Percentiles rank a stretch among this genome's conserved stretches.
These are phyloP conservation scores for Apeira syringaria DNA, from an alignment of 2,888 invertebrate genomes.

Conservation along the genomic window DNA sequence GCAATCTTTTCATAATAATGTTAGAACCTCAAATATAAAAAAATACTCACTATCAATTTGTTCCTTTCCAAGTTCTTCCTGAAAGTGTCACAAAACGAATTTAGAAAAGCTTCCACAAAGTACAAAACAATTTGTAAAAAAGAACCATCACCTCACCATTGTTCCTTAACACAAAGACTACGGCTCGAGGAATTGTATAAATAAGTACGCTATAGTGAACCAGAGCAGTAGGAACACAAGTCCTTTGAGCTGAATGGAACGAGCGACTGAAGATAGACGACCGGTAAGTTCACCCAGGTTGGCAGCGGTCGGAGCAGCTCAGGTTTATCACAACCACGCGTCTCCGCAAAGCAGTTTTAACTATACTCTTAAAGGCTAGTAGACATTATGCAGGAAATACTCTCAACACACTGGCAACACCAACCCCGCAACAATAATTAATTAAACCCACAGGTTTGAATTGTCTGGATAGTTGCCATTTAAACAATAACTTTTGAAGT, in stretches of 20 bases:
- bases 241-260: slow-evolving; percentile 74
- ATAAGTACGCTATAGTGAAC: slow-evolving; percentile 62
- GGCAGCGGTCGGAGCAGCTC: slow-evolving; percentile 45
- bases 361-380: slow-evolving; percentile 63
- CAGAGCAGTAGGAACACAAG: slow-evolving; percentile 69
- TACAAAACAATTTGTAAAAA: slow-evolving; percentile 17
- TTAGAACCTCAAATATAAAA: no score
- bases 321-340: slow-evolving; percentile 47
- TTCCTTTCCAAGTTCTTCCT: slow-evolving; percentile 91
- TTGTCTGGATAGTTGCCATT: slow-evolving; percentile 60
- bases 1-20: no score
- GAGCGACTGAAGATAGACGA: slow-evolving; percentile 68
- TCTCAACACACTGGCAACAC: slow-evolving; percentile 44
- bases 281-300: slow-evolving; percentile 73
- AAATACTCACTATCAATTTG: slow-evolving; percentile 89
- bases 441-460: slow-evolving; percentile 52
- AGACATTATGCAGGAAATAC: slow-evolving; percentile 53
- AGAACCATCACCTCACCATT: slow-evolving; percentile 27
- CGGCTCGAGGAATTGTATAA: slow-evolving; percentile 53
- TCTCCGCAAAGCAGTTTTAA: slow-evolving; percentile 64
- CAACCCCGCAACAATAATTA: slow-evolving; percentile 45
- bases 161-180: slow-evolving; percentile 23
- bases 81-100: slow-evolving; percentile 59
- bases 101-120: slow-evolving; percentile 35
- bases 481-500: slow-evolving; percentile 32